Percentiles rank a stretch among this genome's conserved stretches.
These are phyloP conservation scores for Brachionus rubens DNA, from an alignment of 1,140 invertebrate species.

Conservation along the genomic window DNA sequence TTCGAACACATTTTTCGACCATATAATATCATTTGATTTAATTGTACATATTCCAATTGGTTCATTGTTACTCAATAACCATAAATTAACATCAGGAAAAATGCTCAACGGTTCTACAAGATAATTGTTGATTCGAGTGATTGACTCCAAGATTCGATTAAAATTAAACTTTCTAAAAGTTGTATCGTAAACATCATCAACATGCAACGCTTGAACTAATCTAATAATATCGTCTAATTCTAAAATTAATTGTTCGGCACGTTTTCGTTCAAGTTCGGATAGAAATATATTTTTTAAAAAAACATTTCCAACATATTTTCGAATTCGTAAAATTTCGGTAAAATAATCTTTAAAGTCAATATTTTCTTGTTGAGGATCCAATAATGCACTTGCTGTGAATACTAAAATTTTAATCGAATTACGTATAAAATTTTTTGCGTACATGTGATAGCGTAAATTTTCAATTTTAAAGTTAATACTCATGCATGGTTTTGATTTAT, in stretches of 20 bases:
- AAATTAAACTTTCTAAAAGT: slow-evolving; percentile 19
- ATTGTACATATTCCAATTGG: slow-evolving; percentile 37
- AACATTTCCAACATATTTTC: slow-evolving; percentile 13
- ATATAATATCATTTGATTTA: slow-evolving; percentile 27
- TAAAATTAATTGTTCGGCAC: not conserved
- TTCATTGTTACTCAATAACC: not conserved
- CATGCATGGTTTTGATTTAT: slow-evolving; percentile 32
- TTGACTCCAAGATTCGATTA: not conserved
- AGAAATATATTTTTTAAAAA: slow-evolving; percentile 9
- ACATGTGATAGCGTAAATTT: slow-evolving; percentile 29
- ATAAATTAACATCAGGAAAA: slow-evolving; percentile 45
- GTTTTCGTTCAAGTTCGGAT: slow-evolving; percentile 8
- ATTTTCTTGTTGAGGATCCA: slow-evolving; percentile 13
- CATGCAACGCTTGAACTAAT: not conserved
- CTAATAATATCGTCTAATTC: slow-evolving; percentile 19
- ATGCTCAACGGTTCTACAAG: slow-evolving; percentile 4
- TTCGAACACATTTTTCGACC: slow-evolving; percentile 5
- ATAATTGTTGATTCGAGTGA: not conserved
- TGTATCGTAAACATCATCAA: not conserved
- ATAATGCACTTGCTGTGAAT: not conserved
- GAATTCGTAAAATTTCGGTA: not conserved
- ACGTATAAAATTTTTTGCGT: slow-evolving; percentile 11
- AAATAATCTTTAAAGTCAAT: not conserved
- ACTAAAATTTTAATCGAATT: not conserved
- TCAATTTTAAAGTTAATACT: slow-evolving; percentile 36